Percentiles rank a stretch among this genome's conserved stretches.
phyloP scores from a whole-genome alignment of 2,113 vertebrate species.

The Myotis yumanensis region DNA sequence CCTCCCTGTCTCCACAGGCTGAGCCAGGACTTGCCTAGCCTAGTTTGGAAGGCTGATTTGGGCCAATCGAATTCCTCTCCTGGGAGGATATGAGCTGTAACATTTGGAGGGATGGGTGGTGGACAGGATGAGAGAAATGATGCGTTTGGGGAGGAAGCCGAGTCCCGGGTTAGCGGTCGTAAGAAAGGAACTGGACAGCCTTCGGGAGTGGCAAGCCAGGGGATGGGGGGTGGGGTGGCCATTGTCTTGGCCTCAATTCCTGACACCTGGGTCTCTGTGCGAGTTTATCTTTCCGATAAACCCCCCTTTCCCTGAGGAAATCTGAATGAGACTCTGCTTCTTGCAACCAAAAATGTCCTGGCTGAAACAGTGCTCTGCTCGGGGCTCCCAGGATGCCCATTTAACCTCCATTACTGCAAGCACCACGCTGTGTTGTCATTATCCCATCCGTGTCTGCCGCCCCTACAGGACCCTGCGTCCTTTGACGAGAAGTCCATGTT shows the following conservation, averaged over 20 bases:
- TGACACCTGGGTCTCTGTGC: slow-evolving; percentile 21
- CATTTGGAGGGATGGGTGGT: background rate
- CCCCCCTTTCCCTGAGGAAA: slow-evolving; percentile 34
- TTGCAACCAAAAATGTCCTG: slow-evolving; percentile 29
- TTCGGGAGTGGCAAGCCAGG: background rate
- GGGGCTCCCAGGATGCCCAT: background rate
- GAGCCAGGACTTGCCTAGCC: background rate
- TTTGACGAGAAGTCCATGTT: slow-evolving; percentile 36
- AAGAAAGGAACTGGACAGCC: background rate
- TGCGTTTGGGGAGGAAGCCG: background rate
- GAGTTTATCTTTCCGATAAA: slow-evolving; percentile 59
- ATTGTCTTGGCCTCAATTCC: slow-evolving; percentile 14
- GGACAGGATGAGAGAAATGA: background rate
- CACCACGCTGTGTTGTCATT: slow-evolving; percentile 34
- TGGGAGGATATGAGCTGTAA: background rate
- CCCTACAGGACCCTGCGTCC: slow-evolving; percentile 35
- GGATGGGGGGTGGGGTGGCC: fast-evolving
- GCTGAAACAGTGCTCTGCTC: background rate
- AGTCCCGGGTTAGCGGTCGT: background rate
- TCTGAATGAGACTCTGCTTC: slow-evolving; percentile 42
- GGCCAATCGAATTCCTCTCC: background rate
- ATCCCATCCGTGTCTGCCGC: slow-evolving; percentile 13
- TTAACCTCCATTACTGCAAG: background rate
- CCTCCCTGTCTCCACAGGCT: background rate
- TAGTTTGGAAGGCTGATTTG: background rate